Conservation (phyloP, 2,888 invertebrate species). For the Danaus chrysippus region DNA sequence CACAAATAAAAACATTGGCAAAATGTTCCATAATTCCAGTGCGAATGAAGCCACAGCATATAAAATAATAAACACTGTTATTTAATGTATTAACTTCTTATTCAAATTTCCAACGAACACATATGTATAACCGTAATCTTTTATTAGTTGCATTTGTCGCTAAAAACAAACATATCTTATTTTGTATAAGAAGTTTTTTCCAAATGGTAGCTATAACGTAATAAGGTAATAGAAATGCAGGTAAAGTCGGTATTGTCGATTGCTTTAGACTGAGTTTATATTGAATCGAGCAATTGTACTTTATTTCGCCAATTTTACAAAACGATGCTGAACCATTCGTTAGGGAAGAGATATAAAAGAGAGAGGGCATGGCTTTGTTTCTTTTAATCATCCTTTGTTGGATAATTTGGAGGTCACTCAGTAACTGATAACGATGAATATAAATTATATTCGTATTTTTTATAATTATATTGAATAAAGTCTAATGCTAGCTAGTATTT, state of each 20-base stretch:
- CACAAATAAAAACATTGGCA: too few relatives aligned
- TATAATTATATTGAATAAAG: background rate
- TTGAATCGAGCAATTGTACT: slow-evolving; percentile 5
- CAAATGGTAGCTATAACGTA: background rate
- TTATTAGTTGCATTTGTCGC: too few relatives aligned
- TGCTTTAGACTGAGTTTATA: slow-evolving; percentile 17
- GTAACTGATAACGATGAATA: too few relatives aligned
- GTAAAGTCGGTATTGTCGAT: slow-evolving; percentile 8
- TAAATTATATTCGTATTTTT: background rate
- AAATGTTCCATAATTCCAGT: too few relatives aligned
- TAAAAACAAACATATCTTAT: background rate
- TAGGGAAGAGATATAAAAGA: slow-evolving; percentile 14
- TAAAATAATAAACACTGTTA: too few relatives aligned
- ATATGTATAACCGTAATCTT: too few relatives aligned
- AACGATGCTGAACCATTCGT: slow-evolving; percentile 20
- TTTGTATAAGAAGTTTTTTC: background rate
- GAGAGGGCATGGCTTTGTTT: slow-evolving; percentile 11
- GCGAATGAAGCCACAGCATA: too few relatives aligned
- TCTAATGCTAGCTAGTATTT: background rate
- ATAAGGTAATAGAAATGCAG: slow-evolving; percentile 3
- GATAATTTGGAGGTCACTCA: slow-evolving; percentile 2
- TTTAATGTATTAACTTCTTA: too few relatives aligned
- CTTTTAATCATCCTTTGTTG: slow-evolving; percentile 11
- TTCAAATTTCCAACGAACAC: too few relatives aligned
- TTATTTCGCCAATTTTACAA: too few relatives aligned